Conservation (phyloP, 2,888 invertebrate species). For the Oscheius onirici region DNA sequence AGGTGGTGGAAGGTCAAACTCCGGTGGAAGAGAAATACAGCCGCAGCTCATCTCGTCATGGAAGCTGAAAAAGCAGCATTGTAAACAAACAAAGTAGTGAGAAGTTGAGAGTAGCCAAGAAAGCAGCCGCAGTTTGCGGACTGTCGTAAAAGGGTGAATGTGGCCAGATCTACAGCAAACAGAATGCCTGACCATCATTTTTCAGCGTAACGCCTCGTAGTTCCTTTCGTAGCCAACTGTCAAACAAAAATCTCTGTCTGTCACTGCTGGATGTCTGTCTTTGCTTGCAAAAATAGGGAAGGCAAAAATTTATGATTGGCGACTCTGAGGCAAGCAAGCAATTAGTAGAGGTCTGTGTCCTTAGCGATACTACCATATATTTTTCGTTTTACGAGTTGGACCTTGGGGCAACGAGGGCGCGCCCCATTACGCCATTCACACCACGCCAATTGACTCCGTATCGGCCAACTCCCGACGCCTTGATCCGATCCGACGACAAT, state of each 20-base stretch:
- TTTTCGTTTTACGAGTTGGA: slow-evolving; percentile 31
- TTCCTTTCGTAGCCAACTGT: background rate
- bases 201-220: slow-evolving; percentile 8
- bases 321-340: slow-evolving; percentile 17
- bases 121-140: slow-evolving; percentile 11
- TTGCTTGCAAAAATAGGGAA: no score
- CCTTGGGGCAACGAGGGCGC: slow-evolving; percentile 29
- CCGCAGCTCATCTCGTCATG: slow-evolving; percentile 52
- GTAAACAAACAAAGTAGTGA: no score
- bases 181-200: slow-evolving; percentile 1
- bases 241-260: background rate
- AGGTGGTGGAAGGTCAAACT: slow-evolving; percentile 61
- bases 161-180: slow-evolving; percentile 28
- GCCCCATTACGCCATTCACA: slow-evolving; percentile 34
- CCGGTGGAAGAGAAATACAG: slow-evolving; percentile 59
- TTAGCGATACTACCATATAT: slow-evolving; percentile 31
- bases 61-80: background rate
- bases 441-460: slow-evolving; percentile 32
- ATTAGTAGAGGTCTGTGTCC: slow-evolving; percentile 23
- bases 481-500: slow-evolving; percentile 31
- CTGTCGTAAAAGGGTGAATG: slow-evolving; percentile 32
- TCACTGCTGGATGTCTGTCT: background rate
- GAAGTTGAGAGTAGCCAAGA: slow-evolving; percentile 2
- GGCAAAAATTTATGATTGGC: slow-evolving; percentile 9
- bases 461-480: slow-evolving; percentile 32